phyloP scores from a whole-genome alignment of 2,888 invertebrate genomes.

The Rhingia rostrata region DNA sequence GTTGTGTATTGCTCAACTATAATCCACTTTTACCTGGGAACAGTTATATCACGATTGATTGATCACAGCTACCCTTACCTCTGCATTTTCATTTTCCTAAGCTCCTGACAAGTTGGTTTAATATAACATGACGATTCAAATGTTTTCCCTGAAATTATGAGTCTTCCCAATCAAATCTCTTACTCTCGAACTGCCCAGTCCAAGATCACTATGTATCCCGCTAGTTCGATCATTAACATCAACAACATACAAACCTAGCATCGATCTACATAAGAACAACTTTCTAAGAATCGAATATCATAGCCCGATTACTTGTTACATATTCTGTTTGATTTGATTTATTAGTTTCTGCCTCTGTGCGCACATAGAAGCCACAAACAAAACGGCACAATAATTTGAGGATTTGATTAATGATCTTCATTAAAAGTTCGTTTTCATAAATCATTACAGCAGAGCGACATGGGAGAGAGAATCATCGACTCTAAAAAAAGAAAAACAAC shows the following conservation, averaged over 20 bases:
- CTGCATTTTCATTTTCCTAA: no score
- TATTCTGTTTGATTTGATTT: slow-evolving; percentile 62
- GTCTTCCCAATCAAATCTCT: no score
- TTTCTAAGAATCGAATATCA: slow-evolving; percentile 33
- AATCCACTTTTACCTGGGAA: no score
- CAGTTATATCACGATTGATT: no score
- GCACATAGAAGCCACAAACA: slow-evolving; percentile 68
- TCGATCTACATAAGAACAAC: background rate
- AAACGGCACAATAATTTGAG: slow-evolving; percentile 72
- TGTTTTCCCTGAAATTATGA: no score
- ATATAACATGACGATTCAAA: no score
- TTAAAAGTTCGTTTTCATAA: slow-evolving; percentile 74
- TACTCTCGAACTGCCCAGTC: no score
- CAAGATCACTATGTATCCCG: no score
- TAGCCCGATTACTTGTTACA: slow-evolving; percentile 56
- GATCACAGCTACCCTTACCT: no score
- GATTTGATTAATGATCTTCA: slow-evolving; percentile 73
- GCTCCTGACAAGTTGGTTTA: no score
- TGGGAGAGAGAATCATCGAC: slow-evolving; percentile 49
- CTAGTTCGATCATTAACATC: background rate
- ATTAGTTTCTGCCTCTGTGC: slow-evolving; percentile 69
- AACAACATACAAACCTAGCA: background rate
- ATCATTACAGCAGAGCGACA: slow-evolving; percentile 53
- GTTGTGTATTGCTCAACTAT: no score
- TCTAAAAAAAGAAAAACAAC: slow-evolving; percentile 27